Evolutionary conservation across 2,113 vertebrate genomes (phyloP).

Genomic region (Thunnus thynnus): DNA sequence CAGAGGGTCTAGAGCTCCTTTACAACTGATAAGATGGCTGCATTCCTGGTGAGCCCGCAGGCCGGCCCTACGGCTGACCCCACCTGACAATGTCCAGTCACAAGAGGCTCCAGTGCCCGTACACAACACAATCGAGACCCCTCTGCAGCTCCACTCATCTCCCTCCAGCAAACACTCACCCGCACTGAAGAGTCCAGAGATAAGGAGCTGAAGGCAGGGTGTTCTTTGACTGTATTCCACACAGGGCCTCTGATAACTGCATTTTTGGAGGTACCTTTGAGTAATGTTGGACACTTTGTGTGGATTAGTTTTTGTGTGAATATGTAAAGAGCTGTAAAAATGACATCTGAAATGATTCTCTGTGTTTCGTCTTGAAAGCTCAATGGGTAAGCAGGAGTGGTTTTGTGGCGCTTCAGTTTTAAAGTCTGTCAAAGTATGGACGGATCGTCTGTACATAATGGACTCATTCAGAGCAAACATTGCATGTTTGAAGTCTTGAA

Average conservation of each 20-base stretch:
- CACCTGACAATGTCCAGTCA: slow-evolving; percentile 84
- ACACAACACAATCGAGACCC: slow-evolving; percentile 32
- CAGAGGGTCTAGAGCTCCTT: slow-evolving; percentile 50
- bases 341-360: slow-evolving; percentile 24
- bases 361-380: slow-evolving; percentile 30
- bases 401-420: neutral
- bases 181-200: slow-evolving; percentile 64
- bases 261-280: slow-evolving; percentile 63
- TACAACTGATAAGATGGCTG: slow-evolving; percentile 82
- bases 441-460: neutral
- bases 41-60: slow-evolving; percentile 77
- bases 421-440: neutral
- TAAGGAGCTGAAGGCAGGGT: slow-evolving; percentile 70
- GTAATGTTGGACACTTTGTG: slow-evolving; percentile 69
- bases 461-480: neutral
- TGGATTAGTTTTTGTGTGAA: slow-evolving; percentile 72
- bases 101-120: slow-evolving; percentile 60
- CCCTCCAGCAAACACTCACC: slow-evolving; percentile 66
- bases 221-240: slow-evolving; percentile 70
- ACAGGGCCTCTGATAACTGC: slow-evolving; percentile 63
- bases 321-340: slow-evolving; percentile 45
- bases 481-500: neutral
- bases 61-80: slow-evolving; percentile 76
- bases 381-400: neutral
- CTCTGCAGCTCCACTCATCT: slow-evolving; percentile 39